These are phyloP conservation scores for Plecturocebus donacophilus DNA, from an alignment of 2,113 vertebrate genomes.

Conservation along the genomic window DNA sequence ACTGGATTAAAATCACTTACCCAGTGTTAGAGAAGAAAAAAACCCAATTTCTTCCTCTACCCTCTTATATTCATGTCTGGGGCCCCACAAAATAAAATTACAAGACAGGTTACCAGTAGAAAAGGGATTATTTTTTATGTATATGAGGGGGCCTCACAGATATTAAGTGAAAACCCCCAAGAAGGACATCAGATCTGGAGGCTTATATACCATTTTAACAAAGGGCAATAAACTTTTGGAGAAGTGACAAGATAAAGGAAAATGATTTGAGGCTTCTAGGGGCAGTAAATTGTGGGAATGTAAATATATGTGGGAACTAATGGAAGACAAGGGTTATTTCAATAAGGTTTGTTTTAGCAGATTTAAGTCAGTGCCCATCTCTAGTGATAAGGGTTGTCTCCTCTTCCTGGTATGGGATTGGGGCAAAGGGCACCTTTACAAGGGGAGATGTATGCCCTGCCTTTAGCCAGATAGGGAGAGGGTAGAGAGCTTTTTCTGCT, in stretches of 20 bases:
- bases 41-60: not conserved
- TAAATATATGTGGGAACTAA: not conserved
- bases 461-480: not conserved
- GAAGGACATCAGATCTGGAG: not conserved
- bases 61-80: not conserved
- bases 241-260: not conserved
- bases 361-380: not conserved
- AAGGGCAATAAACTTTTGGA: not conserved
- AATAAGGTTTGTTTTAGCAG: not conserved
- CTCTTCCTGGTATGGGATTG: not conserved
- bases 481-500: not conserved
- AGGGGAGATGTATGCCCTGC: not conserved
- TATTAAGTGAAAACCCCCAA: no score
- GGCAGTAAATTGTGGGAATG: not conserved
- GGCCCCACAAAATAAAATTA: not conserved
- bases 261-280: not conserved
- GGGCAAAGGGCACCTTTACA: not conserved
- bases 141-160: not conserved
- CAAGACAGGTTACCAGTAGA: not conserved
- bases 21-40: not conserved
- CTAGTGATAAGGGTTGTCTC: not conserved
- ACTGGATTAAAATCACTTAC: not conserved
- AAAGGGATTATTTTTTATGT: not conserved
- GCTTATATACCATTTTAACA: not conserved
- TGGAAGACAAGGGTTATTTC: not conserved